Conservation (phyloP, 2,113 vertebrate genomes). For the Cryptomyrus ogoouensis region DNA sequence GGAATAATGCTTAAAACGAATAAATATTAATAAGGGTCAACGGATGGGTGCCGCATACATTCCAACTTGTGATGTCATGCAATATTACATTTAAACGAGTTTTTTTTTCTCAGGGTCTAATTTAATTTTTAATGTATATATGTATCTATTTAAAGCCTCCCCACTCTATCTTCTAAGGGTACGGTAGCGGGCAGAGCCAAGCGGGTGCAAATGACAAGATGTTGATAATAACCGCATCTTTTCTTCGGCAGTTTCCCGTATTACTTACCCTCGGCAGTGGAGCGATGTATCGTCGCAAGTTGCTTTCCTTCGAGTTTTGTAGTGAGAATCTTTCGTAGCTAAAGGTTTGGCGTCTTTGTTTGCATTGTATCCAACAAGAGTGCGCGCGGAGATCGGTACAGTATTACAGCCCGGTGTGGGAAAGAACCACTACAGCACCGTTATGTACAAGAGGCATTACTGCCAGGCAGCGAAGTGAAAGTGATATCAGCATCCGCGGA, state of each 20-base stretch:
- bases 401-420: background rate
- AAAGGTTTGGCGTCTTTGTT: background rate
- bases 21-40: background rate
- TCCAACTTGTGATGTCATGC: background rate
- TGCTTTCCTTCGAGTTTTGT: conserved; percentile 8
- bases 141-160: background rate
- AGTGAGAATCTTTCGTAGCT: background rate
- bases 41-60: background rate
- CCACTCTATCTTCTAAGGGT: background rate
- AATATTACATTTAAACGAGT: background rate
- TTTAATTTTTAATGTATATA: background rate
- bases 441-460: background rate
- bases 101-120: background rate
- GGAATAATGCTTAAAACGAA: background rate
- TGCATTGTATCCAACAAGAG: conserved; percentile 15
- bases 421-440: background rate
- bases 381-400: background rate
- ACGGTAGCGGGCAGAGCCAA: background rate
- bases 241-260: background rate
- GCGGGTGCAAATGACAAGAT: background rate
- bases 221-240: background rate
- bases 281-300: background rate
- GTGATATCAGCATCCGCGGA: background rate
- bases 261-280: conserved; percentile 3
- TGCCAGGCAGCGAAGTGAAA: background rate